Conservation (phyloP, 2,113 vertebrate genomes). For the Phylloscopus trochiloides region DNA sequence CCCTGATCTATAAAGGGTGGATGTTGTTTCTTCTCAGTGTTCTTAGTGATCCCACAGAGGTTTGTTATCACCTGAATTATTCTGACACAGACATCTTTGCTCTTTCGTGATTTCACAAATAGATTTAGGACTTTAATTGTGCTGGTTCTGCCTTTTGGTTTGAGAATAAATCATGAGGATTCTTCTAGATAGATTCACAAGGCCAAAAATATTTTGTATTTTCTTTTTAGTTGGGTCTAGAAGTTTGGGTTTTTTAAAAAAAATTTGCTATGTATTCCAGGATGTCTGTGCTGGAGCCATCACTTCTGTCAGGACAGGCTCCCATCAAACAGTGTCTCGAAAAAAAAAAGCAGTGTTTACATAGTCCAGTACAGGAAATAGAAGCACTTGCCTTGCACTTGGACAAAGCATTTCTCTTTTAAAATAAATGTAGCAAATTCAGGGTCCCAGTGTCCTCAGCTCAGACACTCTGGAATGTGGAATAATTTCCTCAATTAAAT, state of each 20-base stretch:
- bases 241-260: neutral
- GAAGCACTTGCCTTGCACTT: neutral
- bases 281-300: neutral
- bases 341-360: neutral
- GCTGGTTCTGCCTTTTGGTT: neutral
- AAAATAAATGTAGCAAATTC: neutral
- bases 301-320: neutral
- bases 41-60: neutral
- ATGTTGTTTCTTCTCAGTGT: neutral
- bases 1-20: fast-evolving
- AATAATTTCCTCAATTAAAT: neutral
- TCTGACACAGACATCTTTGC: neutral
- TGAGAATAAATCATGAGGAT: neutral
- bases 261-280: neutral
- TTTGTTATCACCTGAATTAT: neutral
- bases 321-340: neutral
- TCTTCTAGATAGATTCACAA: neutral
- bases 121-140: neutral
- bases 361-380: neutral
- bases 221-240: neutral
- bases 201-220: neutral
- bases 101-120: neutral
- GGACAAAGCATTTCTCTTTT: neutral
- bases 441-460: neutral
- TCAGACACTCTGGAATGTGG: neutral